phyloP scores from a whole-genome alignment of 2,888 invertebrate species.

The Pollenia griseotomentosa region DNA sequence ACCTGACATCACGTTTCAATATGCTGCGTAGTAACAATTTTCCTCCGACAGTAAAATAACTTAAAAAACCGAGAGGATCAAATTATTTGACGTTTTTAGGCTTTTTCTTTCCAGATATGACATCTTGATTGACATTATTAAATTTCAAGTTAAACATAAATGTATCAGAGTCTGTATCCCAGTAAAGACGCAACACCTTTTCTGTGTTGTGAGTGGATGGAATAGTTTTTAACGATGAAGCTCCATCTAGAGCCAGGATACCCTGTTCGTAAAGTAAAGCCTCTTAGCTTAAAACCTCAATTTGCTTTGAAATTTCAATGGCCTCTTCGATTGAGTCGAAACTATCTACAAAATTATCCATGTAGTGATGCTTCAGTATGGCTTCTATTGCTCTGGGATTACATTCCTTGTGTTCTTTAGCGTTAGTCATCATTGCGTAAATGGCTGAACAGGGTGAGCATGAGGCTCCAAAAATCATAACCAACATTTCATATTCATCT shows the following conservation, averaged over 20 bases:
- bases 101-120: no score
- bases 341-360: conserved; percentile 63
- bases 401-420: conserved; percentile 28
- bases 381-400: conserved; percentile 61
- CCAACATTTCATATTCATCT: conserved; percentile 68
- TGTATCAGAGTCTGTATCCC: conserved; percentile 29
- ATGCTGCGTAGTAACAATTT: no score
- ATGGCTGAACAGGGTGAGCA: conserved; percentile 73
- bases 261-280: conserved; percentile 53
- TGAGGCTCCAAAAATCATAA: conserved; percentile 74
- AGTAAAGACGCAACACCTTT: conserved; percentile 28
- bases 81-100: no score
- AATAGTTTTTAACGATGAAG: conserved; percentile 8
- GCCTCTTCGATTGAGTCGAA: conserved; percentile 45
- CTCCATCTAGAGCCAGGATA: conserved; percentile 47
- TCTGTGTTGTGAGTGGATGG: conserved; percentile 7
- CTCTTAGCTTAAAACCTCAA: conserved; percentile 63
- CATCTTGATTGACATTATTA: no score
- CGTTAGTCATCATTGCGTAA: conserved; percentile 61
- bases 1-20: no score
- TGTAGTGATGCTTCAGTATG: conserved; percentile 54
- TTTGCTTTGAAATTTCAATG: conserved; percentile 45
- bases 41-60: no score
- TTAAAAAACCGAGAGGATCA: no score
- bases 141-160: no score